Conservation (phyloP, 2,888 invertebrate species). For the Aphodius sticticus region DNA sequence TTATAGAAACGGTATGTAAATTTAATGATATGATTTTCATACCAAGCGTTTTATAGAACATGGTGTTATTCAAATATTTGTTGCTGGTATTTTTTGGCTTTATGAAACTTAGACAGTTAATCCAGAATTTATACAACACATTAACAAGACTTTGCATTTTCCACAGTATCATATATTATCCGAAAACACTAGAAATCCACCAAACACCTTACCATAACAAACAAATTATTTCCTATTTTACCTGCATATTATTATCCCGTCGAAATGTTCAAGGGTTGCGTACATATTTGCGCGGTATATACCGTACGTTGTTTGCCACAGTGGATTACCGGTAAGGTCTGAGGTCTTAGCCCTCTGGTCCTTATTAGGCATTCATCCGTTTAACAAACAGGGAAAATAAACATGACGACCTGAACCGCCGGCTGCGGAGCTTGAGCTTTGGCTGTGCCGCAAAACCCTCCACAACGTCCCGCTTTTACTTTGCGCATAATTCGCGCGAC, state of each 20-base stretch:
- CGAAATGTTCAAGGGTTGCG: background rate
- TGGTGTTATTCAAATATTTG: too few species aligned
- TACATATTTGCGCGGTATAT: background rate
- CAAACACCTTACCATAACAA: background rate
- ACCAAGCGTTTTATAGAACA: too few species aligned
- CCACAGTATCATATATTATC: background rate
- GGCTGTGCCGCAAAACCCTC: background rate
- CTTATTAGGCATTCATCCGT: slow-evolving; percentile 4
- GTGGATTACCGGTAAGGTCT: background rate
- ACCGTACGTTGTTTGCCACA: background rate
- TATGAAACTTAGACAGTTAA: too few species aligned
- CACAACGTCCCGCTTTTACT: background rate
- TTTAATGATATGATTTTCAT: too few species aligned
- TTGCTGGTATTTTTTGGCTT: too few species aligned
- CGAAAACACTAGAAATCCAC: background rate
- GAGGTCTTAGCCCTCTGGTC: background rate
- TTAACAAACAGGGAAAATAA: background rate
- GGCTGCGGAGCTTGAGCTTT: background rate
- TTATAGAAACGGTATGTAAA: too few species aligned
- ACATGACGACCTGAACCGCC: slow-evolving; percentile 4
- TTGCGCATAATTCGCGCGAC: background rate
- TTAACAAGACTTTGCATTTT: background rate
- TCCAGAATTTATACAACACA: too few species aligned
- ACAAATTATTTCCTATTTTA: background rate
- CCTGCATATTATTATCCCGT: background rate